Evolutionary conservation across 1,140 invertebrate genomes (phyloP).

Genomic region (Semibalanus balanoides): DNA sequence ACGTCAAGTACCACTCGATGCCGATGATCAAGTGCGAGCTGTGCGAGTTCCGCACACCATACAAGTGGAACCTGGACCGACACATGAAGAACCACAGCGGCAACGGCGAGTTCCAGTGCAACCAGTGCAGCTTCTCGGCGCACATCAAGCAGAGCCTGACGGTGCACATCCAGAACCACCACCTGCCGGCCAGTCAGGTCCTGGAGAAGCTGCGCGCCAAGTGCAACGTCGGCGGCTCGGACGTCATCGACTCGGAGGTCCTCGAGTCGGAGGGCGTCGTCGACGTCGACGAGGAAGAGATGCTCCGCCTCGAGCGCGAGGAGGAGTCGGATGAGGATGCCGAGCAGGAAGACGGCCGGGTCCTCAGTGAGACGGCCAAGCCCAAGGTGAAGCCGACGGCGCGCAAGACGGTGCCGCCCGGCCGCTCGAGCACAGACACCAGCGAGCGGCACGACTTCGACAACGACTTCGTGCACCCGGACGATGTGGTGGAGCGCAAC

Average conservation of each 20-base stretch:
- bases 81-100: constrained; percentile 82
- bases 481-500: constrained; percentile 34
- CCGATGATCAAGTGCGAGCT: constrained; percentile 83
- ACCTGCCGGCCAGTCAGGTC: constrained; percentile 53
- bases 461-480: constrained; percentile 36
- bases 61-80: constrained; percentile 83
- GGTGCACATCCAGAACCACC: constrained; percentile 62
- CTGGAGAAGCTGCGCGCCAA: constrained; percentile 25
- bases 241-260: not conserved
- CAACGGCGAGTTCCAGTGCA: constrained; percentile 63
- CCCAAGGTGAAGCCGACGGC: constrained; percentile 23
- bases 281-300: constrained; percentile 29
- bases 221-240: constrained; percentile 23
- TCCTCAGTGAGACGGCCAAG: constrained; percentile 19
- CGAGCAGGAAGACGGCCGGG: constrained; percentile 16
- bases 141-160: constrained; percentile 84
- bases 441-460: constrained; percentile 25
- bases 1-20: constrained; percentile 86
- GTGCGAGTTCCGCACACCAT: constrained; percentile 83
- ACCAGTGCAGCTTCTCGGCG: constrained; percentile 76
- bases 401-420: constrained; percentile 23
- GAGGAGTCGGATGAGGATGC: constrained; percentile 25
- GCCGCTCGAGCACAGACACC: constrained; percentile 17
- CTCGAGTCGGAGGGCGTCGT: constrained; percentile 23
- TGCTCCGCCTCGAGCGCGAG: constrained; percentile 31